Evolutionary conservation across 2,888 invertebrate species (phyloP), one percentile per base, ranked within the genome.

Genomic region (Clunio marinus): DNA sequence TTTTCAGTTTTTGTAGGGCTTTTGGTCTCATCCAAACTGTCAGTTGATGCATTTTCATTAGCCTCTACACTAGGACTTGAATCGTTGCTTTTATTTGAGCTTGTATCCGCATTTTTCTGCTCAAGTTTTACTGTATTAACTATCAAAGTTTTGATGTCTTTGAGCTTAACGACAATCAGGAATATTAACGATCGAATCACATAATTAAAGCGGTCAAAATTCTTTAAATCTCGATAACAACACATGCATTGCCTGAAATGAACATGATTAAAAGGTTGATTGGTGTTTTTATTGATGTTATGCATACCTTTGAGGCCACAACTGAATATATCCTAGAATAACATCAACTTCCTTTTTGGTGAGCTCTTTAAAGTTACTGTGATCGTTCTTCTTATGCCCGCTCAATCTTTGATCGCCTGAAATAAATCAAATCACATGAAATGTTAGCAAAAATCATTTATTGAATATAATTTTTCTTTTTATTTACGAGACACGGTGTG

Each of bases 191-290:
- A 90, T 78, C 95, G 94, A 41, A 93, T 89, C 73, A 96, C 83
- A 75, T 90, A 83, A 78, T 93, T 93, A 78, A 95, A 91, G 73
- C 93, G 85, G 76, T 95, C 95, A 80, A 93, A 90, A 80, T 95
- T 95, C 79, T 93, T 93, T 69, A 87, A 86, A 81, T 95, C 95
- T 73, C 94, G 86, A 79, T 92, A 95, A 80, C 93, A 91, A 80
- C 96, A 96, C 88, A 94, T 93, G 77, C 96, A 96, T 82, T 96
- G 95, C 77, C 93, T 93, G 78, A 70, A 84, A 82, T 58, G n/a
- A n/a, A n/a, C n/a, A n/a, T n/a, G n/a, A n/a, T n/a, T n/a, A n/a
- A n/a, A n/a, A 63, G 51, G 41, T 41, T 2, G 41, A 69, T 57
- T 58, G n/a, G n/a, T n/a, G n/a, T n/a, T n/a, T n/a, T n/a, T n/a